Base-by-base conservation (phyloP, 1,140 invertebrate species). In the Brachionus sp. region DNA sequence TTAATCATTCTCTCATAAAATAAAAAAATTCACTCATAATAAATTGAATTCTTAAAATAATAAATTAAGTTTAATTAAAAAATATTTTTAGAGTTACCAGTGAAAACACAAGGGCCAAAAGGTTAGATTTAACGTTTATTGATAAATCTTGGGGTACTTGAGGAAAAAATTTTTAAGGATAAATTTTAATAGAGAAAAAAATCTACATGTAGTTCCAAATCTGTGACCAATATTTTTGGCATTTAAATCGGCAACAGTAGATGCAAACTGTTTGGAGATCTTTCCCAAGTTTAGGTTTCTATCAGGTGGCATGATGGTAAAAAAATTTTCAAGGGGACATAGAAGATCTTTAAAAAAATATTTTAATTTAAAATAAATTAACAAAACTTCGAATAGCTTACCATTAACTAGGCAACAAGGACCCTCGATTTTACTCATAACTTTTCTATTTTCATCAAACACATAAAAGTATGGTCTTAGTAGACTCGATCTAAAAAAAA, bases 291-390 rank as follows among this genome's bases (percentile, higher is more conserved):
- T 75, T 75, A 75, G 3, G 13, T 75, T 75, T 75, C 42, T 39
- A 46, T 75, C 70, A 50, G 23, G 16, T 23, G 70, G 42, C 70
- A 75, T 46, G 23, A 75, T 75, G 2, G 70, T 75, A 46, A 46
- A 75, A 46, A 13, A 75, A 75, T 75, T 75, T 25, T 75, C 70
- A 3, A 75, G 23, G 16, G 70, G 70, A 46, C 70, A 75, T 13
- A 70, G 16, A n/a, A 70, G 2, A 9, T 70, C 66, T 70, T 16
- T 19, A 39, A 37, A 42, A n/a, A n/a, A n/a, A n/a, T n/a, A n/a
- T n/a, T n/a, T n/a, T n/a, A n/a, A 35, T 33, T 33, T n/a, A 68
- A 29, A 35, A 35, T 35, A 33, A n/a, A 0, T 33, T 7, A 3
- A 33, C 1, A 3, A 33, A 33, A 29, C 12, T 68, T 37, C 0